phyloP scores from a whole-genome alignment of 2,113 vertebrate genomes.

The Nothobranchius kuhntae region DNA sequence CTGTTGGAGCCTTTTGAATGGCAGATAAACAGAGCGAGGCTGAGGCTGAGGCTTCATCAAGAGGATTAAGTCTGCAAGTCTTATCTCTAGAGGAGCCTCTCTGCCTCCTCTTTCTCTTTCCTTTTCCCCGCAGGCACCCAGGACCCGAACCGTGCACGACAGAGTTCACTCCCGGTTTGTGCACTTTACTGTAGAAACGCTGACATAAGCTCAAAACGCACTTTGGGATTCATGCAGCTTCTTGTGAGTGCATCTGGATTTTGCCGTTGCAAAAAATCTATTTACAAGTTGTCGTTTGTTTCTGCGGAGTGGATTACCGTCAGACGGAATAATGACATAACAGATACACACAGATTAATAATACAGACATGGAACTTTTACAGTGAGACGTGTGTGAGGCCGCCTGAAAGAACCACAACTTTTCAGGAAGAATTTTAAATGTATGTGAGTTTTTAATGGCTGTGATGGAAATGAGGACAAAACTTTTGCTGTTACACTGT shows the following conservation, averaged over 20 bases:
- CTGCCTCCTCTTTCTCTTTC: slow-evolving; percentile 50
- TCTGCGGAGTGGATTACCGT: slow-evolving; percentile 28
- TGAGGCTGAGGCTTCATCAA: slow-evolving; percentile 69
- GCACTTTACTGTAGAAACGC: slow-evolving; percentile 38
- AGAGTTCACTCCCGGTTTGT: slow-evolving; percentile 62
- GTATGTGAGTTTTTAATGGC: slow-evolving; percentile 20
- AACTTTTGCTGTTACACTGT: background rate
- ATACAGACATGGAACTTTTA: slow-evolving; percentile 33
- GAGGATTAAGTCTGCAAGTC: slow-evolving; percentile 69
- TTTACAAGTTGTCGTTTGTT: slow-evolving; percentile 7
- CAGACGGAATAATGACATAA: slow-evolving; percentile 18
- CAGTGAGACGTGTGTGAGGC: slow-evolving; percentile 19
- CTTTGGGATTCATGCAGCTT: background rate
- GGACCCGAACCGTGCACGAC: slow-evolving; percentile 42
- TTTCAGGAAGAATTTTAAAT: slow-evolving; percentile 31
- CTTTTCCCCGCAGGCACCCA: slow-evolving; percentile 40
- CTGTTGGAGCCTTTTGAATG: slow-evolving; percentile 68
- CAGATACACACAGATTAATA: slow-evolving; percentile 39
- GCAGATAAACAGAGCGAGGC: slow-evolving; percentile 71
- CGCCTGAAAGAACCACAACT: background rate
- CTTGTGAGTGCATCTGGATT: background rate
- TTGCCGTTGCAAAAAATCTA: slow-evolving; percentile 13
- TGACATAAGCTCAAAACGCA: slow-evolving; percentile 16
- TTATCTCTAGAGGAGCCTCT: slow-evolving; percentile 70
- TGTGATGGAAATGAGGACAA: background rate